phyloP scores from a whole-genome alignment of 1,140 invertebrate species.

The Temnothorax nylanderi region DNA sequence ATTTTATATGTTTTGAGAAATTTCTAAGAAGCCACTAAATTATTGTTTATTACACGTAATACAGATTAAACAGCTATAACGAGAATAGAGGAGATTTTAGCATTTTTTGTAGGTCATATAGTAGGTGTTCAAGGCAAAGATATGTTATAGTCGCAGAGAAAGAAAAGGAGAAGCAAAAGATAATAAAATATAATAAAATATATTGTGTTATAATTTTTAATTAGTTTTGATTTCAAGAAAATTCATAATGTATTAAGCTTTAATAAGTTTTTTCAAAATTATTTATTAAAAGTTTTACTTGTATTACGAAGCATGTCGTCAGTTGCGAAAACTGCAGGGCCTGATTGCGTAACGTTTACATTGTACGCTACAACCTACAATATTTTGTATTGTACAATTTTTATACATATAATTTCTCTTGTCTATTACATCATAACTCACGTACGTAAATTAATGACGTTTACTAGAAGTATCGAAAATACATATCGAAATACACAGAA shows the following conservation, averaged over 20 bases:
- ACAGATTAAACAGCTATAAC: background rate
- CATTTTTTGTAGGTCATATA: background rate
- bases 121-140: too few species aligned
- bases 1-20: background rate
- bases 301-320: background rate
- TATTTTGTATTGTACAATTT: background rate
- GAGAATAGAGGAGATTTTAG: background rate
- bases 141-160: too few species aligned
- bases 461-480: too few species aligned
- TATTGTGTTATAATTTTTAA: background rate
- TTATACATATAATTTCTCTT: background rate
- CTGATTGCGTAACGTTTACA: constrained; percentile 37
- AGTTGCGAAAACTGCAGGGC: background rate
- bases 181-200: background rate
- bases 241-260: background rate
- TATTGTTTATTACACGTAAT: background rate
- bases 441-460: too few species aligned
- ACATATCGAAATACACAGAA: too few species aligned
- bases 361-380: constrained; percentile 65
- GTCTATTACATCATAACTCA: too few species aligned
- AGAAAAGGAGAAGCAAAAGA: too few species aligned
- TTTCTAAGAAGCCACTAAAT: background rate
- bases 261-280: background rate
- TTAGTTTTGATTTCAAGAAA: background rate
- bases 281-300: background rate